Evolutionary conservation across 2,797 vertebrate genomes (phyloP).

Genomic region (Botia kubotai): DNA sequence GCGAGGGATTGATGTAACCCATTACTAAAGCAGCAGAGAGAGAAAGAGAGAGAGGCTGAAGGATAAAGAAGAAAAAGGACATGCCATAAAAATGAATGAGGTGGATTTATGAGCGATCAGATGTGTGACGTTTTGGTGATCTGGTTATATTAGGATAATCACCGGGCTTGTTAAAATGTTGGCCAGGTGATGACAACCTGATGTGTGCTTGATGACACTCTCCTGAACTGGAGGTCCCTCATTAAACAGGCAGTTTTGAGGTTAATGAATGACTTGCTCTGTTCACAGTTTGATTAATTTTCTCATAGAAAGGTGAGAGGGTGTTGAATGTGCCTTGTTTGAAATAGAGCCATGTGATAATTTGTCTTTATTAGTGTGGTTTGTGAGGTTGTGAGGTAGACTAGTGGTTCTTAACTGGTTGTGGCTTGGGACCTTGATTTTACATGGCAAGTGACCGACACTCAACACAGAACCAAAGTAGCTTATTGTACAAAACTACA

Average conservation of each 20-base stretch:
- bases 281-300: constrained; percentile 25
- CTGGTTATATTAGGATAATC: constrained; percentile 47
- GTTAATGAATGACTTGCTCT: constrained; percentile 20
- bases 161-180: constrained; percentile 33
- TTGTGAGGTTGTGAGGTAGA: background rate
- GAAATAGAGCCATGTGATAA: background rate
- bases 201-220: constrained; percentile 32
- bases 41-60: constrained; percentile 27
- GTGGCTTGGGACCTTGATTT: background rate
- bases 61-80: constrained; percentile 22
- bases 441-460: background rate
- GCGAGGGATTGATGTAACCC: constrained; percentile 56
- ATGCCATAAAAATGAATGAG: constrained; percentile 53
- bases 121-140: constrained; percentile 6
- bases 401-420: background rate
- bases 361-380: constrained; percentile 33
- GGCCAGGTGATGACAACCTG: constrained; percentile 30
- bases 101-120: constrained; percentile 29
- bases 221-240: constrained; percentile 2
- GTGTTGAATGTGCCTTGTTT: background rate
- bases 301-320: constrained; percentile 24
- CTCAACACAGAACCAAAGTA: no score
- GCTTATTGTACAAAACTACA: no score
- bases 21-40: constrained; percentile 47
- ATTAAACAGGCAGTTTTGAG: constrained; percentile 17